Percentiles rank a stretch among this genome's conserved stretches.
Conservation (phyloP, 2,888 invertebrate genomes). For the Augiades crinisus region DNA sequence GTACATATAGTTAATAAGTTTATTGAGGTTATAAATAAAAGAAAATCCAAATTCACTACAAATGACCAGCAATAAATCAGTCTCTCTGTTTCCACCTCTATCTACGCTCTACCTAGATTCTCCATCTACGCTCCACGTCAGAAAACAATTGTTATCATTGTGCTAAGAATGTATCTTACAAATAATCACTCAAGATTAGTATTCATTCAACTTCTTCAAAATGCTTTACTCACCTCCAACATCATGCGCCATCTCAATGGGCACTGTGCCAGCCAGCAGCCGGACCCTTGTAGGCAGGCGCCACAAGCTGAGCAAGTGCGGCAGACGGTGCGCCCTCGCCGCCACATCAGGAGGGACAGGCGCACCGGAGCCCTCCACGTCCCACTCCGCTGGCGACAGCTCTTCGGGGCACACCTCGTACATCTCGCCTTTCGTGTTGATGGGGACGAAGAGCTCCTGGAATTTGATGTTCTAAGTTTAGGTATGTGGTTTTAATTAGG, state of each 20-base stretch:
- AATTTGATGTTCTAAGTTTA: conserved; percentile 37
- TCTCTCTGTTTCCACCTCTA: no score
- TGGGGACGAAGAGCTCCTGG: conserved; percentile 87
- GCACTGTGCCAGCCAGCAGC: conserved; percentile 81
- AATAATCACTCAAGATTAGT: no score
- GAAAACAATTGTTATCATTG: no score
- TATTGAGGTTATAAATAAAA: background rate
- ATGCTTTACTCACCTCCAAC: conserved; percentile 77
- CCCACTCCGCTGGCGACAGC: conserved; percentile 78
- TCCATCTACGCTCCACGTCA: no score
- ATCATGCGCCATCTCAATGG: conserved; percentile 82
- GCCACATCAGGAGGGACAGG: conserved; percentile 73
- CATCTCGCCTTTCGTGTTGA: conserved; percentile 88
- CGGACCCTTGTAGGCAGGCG: conserved; percentile 81
- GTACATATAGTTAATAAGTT: no score
- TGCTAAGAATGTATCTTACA: no score
- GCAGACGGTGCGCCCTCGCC: conserved; percentile 76
- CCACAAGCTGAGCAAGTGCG: conserved; percentile 81
- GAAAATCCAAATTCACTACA: no score
- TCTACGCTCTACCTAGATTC: no score
- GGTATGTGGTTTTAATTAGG: no score
- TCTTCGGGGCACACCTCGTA: conserved; percentile 83
- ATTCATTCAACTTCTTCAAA: no score
- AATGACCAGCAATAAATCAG: no score
- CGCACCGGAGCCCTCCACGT: conserved; percentile 66